phyloP scores from a whole-genome alignment of 2,113 vertebrate genomes.

The Halichoeres trimaculatus region DNA sequence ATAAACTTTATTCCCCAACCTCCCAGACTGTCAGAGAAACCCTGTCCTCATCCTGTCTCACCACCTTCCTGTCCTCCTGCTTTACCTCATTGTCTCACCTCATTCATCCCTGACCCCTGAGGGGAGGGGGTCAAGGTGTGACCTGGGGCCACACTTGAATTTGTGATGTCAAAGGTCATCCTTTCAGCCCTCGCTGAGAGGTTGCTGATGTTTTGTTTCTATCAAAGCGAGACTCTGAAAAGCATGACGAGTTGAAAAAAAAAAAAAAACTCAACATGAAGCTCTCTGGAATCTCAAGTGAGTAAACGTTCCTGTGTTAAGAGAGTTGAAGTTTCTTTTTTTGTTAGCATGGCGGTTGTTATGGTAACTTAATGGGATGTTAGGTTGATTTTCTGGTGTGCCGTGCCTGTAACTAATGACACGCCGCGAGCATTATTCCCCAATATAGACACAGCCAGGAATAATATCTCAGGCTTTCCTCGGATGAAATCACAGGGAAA shows the following conservation, averaged over 20 bases:
- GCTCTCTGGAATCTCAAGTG: slow-evolving; percentile 10
- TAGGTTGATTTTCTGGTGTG: slow-evolving; percentile 38
- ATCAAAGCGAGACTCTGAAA: slow-evolving; percentile 37
- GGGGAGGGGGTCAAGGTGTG: slow-evolving; percentile 41
- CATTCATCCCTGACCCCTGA: slow-evolving; percentile 56
- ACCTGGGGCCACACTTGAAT: slow-evolving; percentile 30
- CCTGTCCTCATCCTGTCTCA: neutral
- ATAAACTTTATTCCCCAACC: too few relatives aligned
- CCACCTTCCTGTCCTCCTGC: slow-evolving; percentile 48
- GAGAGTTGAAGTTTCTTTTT: neutral
- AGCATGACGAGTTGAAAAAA: slow-evolving; percentile 8
- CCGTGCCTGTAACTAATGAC: slow-evolving; percentile 58
- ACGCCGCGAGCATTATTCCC: slow-evolving; percentile 35
- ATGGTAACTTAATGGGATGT: slow-evolving; percentile 47
- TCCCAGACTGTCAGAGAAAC: slow-evolving; percentile 24
- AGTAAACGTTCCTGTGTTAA: slow-evolving; percentile 12
- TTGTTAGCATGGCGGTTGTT: slow-evolving; percentile 31
- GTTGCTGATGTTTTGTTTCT: slow-evolving; percentile 33
- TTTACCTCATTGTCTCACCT: slow-evolving; percentile 58
- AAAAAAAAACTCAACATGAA: slow-evolving; percentile 4
- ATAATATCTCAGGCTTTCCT: slow-evolving; percentile 54
- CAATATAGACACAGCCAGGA: slow-evolving; percentile 61
- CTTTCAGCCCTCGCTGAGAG: slow-evolving; percentile 28
- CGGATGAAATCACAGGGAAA: slow-evolving; percentile 31
- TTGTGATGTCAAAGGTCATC: slow-evolving; percentile 55